Conservation (phyloP, 2,797 vertebrate genomes). For the Borostomias antarcticus region DNA sequence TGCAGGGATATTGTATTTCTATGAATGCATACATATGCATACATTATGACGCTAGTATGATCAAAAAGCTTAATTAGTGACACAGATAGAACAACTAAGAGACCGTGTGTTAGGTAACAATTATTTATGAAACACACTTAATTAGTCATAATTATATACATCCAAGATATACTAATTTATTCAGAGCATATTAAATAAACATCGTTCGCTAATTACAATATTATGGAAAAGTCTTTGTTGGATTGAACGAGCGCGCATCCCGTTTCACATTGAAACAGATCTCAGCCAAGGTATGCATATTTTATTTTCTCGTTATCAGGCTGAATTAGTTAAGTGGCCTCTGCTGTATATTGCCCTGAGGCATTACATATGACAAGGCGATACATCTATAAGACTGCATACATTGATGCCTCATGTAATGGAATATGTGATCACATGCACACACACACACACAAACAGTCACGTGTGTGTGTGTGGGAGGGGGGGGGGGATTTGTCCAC, state of each 20-base stretch:
- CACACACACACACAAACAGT: conserved; percentile 6
- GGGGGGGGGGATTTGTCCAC: conserved; percentile 51
- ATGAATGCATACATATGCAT: conserved; percentile 12
- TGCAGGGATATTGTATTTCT: not conserved
- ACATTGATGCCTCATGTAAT: conserved; percentile 19
- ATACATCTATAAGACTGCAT: conserved; percentile 61
- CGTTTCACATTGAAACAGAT: conserved; percentile 6
- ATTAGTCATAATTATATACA: conserved; percentile 79
- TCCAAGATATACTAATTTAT: conserved; percentile 68
- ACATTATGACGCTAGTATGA: conserved; percentile 51
- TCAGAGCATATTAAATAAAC: conserved; percentile 78
- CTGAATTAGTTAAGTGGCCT: conserved; percentile 57
- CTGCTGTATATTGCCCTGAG: conserved; percentile 52
- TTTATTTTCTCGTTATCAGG: conserved; percentile 58
- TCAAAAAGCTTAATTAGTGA: conserved; percentile 72
- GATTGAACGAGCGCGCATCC: conserved; percentile 40
- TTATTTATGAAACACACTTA: conserved; percentile 75
- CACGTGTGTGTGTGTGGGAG: not conserved
- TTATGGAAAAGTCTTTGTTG: conserved; percentile 69
- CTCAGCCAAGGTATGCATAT: conserved; percentile 2
- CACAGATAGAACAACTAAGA: conserved; percentile 62
- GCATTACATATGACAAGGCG: conserved; percentile 36
- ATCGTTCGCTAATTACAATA: conserved; percentile 78
- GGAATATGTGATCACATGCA: conserved; percentile 1
- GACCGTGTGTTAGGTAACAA: conserved; percentile 47